Evolutionary conservation across 2,888 invertebrate species (phyloP), one percentile per base, ranked within the genome.

Genomic region (Litoditis marina): DNA sequence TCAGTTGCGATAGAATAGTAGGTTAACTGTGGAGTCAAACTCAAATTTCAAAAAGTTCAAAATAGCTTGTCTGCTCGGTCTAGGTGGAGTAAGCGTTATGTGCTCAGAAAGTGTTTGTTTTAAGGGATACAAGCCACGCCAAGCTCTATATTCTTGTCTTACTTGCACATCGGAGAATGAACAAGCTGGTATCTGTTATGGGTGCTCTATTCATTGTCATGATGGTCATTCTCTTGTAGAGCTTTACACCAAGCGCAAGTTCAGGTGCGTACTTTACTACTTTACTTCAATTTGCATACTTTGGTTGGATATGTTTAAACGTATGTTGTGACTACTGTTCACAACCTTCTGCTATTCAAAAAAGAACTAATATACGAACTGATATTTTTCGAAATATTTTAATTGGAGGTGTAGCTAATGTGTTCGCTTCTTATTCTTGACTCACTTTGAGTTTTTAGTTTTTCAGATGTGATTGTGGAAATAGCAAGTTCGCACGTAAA

Each of bases 151-250:
- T 85, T 90, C 94, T 0, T 98, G 98, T 82, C 85, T 90, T 59
- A 95, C 95, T 0, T 98, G 98, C 84, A 88, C 68, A 16, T 64
- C 68, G 1, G 54, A 28, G n/a, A 62, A 65, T n/a, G 28, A 36
- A 30, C 39, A 13, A 50, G 71, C 73, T 22, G 73, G 68, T 16
- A 86, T 96, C 30, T 98, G 96, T 84, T 86, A 95, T 2, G 96
- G 94, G 2, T 98, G 98, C 84, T 91, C 91, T 80, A 89, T 91
- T 71, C 89, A 89, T 66, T 98, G 98, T 79, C 98, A 99, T 83
- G 94, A 94, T 81, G 91, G 91, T 56, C 98, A 98, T 85, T 92
- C 95, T 42, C 87, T 98, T 0, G 86, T 94, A 54, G 96, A 98
- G 83, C 86, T 99, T 22, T 98, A 96, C 83, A 98, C 96, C 0